phyloP scores from a whole-genome alignment of 2,888 invertebrate species.

The Agelastica alni region DNA sequence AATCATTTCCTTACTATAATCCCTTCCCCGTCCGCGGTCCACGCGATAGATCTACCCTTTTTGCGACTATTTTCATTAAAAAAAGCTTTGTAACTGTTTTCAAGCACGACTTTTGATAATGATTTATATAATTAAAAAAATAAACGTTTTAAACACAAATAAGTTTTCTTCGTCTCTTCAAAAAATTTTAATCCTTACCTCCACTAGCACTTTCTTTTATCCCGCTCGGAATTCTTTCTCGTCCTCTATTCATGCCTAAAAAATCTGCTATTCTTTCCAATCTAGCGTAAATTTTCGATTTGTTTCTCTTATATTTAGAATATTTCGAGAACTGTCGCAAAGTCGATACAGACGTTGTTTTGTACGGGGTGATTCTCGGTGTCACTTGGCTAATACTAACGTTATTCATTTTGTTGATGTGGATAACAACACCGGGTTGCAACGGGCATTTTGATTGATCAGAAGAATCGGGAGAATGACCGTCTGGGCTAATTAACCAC shows the following conservation, averaged over 20 bases:
- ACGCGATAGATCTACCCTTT: no score
- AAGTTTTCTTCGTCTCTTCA: slow-evolving; percentile 34
- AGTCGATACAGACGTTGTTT: slow-evolving; percentile 41
- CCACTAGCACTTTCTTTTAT: slow-evolving; percentile 57
- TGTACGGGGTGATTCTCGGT: slow-evolving; percentile 44
- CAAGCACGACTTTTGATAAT: no score
- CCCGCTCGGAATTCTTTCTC: slow-evolving; percentile 55
- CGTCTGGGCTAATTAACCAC: slow-evolving; percentile 62
- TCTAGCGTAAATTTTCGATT: slow-evolving; percentile 52
- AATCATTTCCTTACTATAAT: no score
- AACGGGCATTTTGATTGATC: slow-evolving; percentile 77
- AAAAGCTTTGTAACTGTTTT: no score
- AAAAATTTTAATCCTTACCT: slow-evolving; percentile 53
- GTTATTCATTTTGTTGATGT: slow-evolving; percentile 83
- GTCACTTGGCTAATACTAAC: slow-evolving; percentile 53
- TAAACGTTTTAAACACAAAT: slow-evolving; percentile 36
- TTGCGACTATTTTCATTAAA: no score
- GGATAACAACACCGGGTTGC: slow-evolving; percentile 85
- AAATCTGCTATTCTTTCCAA: slow-evolving; percentile 51
- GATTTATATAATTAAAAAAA: no score
- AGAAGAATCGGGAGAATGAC: slow-evolving; percentile 51
- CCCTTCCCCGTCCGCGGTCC: no score
- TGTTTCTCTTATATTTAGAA: slow-evolving; percentile 48
- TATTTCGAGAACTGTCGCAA: slow-evolving; percentile 43
- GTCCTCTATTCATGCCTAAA: slow-evolving; percentile 47